Conservation (phyloP, 2,888 invertebrate species). For the Nomada hirtipes region DNA sequence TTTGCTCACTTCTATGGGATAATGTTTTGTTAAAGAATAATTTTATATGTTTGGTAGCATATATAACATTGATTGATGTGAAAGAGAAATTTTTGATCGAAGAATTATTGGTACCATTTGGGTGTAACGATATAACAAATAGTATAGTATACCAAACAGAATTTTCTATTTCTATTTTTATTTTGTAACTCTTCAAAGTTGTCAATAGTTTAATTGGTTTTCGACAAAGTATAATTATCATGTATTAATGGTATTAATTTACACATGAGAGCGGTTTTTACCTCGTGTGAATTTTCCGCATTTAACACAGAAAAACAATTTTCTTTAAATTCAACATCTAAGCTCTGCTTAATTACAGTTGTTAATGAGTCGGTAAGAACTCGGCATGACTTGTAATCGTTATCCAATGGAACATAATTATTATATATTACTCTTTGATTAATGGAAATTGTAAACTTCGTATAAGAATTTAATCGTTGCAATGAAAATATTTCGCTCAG, state of each 20-base stretch:
- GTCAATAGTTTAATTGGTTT: not conserved
- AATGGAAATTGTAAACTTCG: constrained; percentile 69
- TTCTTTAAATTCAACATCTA: constrained; percentile 69
- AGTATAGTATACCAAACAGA: not conserved
- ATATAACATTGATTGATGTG: not conserved
- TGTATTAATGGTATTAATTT: constrained; percentile 64
- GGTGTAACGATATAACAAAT: not conserved
- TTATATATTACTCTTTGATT: constrained; percentile 61
- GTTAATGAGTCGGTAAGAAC: constrained; percentile 65
- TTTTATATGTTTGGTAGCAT: too few species aligned
- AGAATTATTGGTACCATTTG: not conserved
- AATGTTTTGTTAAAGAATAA: not conserved
- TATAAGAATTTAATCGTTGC: constrained; percentile 48
- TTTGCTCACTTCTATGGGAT: too few species aligned
- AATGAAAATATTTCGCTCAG: constrained; percentile 60
- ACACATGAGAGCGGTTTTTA: constrained; percentile 39
- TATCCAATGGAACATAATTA: constrained; percentile 61
- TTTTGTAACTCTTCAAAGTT: not conserved
- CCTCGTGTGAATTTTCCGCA: constrained; percentile 58
- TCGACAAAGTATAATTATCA: constrained; percentile 53
- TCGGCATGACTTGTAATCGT: constrained; percentile 64
- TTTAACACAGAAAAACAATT: constrained; percentile 66
- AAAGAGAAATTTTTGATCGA: not conserved
- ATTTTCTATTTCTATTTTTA: not conserved
- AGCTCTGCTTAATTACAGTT: constrained; percentile 70